Evolutionary conservation across 35 echinoderm and acorn worm genomes (phyloP), one percentile per base, ranked within the genome.

Genomic region (Apostichopus parvimensis): DNA sequence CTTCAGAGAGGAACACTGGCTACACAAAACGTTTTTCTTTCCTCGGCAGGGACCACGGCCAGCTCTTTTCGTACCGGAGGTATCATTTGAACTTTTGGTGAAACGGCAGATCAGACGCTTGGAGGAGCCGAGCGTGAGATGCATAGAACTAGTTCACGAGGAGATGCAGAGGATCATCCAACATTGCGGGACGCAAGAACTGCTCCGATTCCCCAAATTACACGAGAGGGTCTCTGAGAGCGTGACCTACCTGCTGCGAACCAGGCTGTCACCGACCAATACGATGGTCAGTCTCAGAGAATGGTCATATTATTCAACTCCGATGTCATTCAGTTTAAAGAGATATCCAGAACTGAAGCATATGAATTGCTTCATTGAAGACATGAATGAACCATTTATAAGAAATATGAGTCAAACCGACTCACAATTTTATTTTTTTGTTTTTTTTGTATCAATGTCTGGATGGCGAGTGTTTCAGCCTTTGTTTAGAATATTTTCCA

Each of bases 151-250:
- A 4, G 97, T 99, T 8, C 97, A 99, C 54, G 97, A 99, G 59
- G 97, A 99, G 89, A 99, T 99, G 97, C 97, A 99, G 60, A 91
- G 97, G 17, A 99, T 99, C 45, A 95, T 99, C 53, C 95, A 96
- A 21, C 97, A 99, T 60, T 99, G 95, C 22, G 95, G 97, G 24
- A 99, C 97, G 0, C 97, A 99, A 65, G 97, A 99, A 70, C 77
- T 99, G 17, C 72, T 99, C 8, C 65, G 97, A 2, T 99, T 99
- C 89, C 97, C 97, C 15, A 93, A 94, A 83, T 77, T 99, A 24
- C 97, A 99, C 54, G 97, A 99, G 57, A 90, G 93, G 25, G 91
- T 99, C 53, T 88, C 94, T 15, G 97, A 99, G 79, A 91, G 94
- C 65, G 97, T 99, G 56, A 99, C 97, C 12, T 54, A 87, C 15